These are phyloP conservation scores for Holacanthella duospinosa DNA, from an alignment of 2,888 invertebrate species.

Conservation along the genomic window DNA sequence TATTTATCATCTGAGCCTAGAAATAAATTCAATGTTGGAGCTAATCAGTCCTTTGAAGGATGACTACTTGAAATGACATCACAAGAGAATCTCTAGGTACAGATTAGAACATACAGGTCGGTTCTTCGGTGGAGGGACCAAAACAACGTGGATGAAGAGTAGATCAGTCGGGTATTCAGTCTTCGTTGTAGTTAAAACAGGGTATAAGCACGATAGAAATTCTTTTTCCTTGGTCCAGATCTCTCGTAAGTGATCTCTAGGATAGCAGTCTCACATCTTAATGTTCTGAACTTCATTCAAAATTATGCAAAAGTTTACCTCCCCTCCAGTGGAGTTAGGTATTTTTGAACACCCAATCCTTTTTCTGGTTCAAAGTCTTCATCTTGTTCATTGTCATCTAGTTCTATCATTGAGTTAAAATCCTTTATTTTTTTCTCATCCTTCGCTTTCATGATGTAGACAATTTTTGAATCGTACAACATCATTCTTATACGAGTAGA, in stretches of 20 bases:
- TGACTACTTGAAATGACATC: slow-evolving; percentile 4
- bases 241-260: slow-evolving; percentile 54
- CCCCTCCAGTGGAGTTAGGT: slow-evolving; percentile 34
- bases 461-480: slow-evolving; percentile 31
- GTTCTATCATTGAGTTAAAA: no score
- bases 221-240: slow-evolving; percentile 63
- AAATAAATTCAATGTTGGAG: slow-evolving; percentile 8
- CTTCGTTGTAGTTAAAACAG: slow-evolving; percentile 51
- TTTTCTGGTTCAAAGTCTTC: background rate
- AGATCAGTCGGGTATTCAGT: slow-evolving; percentile 59
- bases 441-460: slow-evolving; percentile 28
- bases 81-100: no score
- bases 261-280: no score
- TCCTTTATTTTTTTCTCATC: no score
- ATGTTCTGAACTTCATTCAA: no score
- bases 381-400: no score
- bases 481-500: slow-evolving; percentile 24
- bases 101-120: slow-evolving; percentile 58
- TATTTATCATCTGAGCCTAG: slow-evolving; percentile 48
- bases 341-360: slow-evolving; percentile 19
- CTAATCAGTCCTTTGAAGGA: background rate
- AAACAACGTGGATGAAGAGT: slow-evolving; percentile 73
- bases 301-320: background rate
- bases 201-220: slow-evolving; percentile 58
- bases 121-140: slow-evolving; percentile 75